phyloP scores from a whole-genome alignment of 1,140 invertebrate genomes.

The Meteorus sp. region DNA sequence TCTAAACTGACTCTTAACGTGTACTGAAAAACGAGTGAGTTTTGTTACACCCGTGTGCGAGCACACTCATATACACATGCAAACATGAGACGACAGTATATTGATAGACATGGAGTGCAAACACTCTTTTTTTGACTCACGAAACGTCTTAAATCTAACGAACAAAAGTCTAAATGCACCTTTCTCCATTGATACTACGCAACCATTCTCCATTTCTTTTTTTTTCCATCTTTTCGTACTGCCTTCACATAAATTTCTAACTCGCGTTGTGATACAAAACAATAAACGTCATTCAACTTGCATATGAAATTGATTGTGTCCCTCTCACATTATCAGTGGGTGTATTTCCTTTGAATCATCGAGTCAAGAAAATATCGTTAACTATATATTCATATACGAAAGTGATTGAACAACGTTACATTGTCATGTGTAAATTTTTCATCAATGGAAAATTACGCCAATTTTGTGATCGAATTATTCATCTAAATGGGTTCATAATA shows the following conservation, averaged over 20 bases:
- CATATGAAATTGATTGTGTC: neutral
- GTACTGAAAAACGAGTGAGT: slow-evolving; percentile 46
- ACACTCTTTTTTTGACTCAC: no score
- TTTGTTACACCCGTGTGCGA: slow-evolving; percentile 33
- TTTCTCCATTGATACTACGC: no score
- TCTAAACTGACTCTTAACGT: slow-evolving; percentile 52
- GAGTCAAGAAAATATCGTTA: slow-evolving; percentile 30
- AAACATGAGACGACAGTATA: neutral
- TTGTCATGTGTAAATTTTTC: slow-evolving; percentile 6
- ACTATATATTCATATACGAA: slow-evolving; percentile 24
- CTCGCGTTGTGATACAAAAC: neutral
- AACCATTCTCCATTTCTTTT: no score
- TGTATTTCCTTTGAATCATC: slow-evolving; percentile 14
- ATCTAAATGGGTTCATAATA: no score
- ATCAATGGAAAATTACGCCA: no score
- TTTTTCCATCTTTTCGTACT: no score
- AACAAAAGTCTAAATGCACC: no score
- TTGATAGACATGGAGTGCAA: no score
- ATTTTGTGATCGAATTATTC: no score
- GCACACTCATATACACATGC: neutral
- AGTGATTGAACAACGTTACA: neutral
- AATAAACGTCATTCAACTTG: slow-evolving; percentile 4
- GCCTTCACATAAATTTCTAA: neutral
- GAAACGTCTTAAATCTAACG: no score
- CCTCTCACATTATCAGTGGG: neutral